These are phyloP conservation scores for Leptinotarsa texana DNA, from an alignment of 1,140 invertebrate species.

Conservation along the genomic window DNA sequence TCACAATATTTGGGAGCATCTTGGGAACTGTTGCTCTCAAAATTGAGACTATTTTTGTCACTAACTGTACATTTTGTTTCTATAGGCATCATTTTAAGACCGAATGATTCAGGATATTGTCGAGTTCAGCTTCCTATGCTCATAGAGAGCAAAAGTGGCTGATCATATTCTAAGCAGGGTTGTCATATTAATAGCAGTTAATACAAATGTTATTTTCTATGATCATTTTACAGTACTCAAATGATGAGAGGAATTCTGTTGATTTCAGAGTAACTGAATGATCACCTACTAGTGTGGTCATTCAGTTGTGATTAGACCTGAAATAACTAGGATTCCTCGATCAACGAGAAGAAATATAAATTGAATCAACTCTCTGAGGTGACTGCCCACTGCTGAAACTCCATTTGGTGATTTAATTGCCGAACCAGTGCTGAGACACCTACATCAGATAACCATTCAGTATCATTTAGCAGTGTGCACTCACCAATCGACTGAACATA, in stretches of 20 bases:
- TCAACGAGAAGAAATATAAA: constrained; percentile 21
- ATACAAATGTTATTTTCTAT: constrained; percentile 9
- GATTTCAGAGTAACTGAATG: too few relatives aligned
- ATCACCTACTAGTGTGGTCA: too few relatives aligned
- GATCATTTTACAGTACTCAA: constrained; percentile 2
- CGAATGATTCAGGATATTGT: constrained; percentile 27
- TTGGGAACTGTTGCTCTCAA: constrained; percentile 45
- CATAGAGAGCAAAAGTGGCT: constrained; percentile 11
- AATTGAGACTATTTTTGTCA: constrained; percentile 18
- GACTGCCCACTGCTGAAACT: constrained; percentile 21
- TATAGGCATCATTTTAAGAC: constrained; percentile 28
- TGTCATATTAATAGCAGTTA: constrained; percentile 30
- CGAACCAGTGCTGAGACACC: constrained; percentile 36
- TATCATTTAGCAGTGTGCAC: constrained; percentile 13
- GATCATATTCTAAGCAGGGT: constrained; percentile 26
- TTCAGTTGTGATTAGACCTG: not conserved
- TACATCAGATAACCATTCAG: not conserved
- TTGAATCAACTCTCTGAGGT: constrained; percentile 30
- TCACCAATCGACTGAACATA: constrained; percentile 39
- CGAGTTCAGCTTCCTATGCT: constrained; percentile 20
- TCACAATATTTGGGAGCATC: constrained; percentile 31
- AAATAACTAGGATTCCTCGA: constrained; percentile 22
- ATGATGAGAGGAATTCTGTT: not conserved
- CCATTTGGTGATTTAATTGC: constrained; percentile 9
- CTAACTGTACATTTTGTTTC: constrained; percentile 21